Evolutionary conservation across 92 coral and sea anemone genomes (phyloP).

Genomic region (Metridium senile): DNA sequence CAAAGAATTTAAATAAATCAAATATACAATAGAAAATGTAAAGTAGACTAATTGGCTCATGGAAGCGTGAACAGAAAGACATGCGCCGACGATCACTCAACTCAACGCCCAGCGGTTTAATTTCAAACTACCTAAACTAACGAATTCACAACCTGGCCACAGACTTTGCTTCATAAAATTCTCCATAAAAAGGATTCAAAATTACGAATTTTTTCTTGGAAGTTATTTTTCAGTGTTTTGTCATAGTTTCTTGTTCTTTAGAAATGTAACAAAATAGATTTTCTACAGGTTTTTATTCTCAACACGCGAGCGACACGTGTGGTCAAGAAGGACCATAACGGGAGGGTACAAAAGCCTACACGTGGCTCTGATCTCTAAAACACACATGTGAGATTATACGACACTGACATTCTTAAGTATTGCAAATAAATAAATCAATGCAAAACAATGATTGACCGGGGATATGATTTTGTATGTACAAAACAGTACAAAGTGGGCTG

Average conservation of each 20-base stretch:
- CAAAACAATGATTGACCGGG: constrained; percentile 4
- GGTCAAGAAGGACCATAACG: not conserved
- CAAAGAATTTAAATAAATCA: constrained; percentile 34
- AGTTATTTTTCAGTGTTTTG: not conserved
- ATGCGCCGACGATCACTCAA: not conserved
- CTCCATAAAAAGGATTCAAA: too few relatives aligned
- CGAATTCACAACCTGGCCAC: too few relatives aligned
- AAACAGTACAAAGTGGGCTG: not conserved
- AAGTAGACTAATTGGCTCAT: constrained; percentile 12
- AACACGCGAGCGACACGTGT: constrained; percentile 13
- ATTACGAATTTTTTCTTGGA: too few relatives aligned
- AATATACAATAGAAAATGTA: constrained; percentile 34
- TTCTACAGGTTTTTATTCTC: not conserved
- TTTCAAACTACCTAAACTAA: too few relatives aligned
- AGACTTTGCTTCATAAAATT: too few relatives aligned
- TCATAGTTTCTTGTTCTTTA: not conserved
- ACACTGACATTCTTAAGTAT: not conserved
- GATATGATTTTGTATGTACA: not conserved
- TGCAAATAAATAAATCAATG: constrained; percentile 14
- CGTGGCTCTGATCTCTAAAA: not conserved
- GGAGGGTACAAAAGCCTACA: not conserved
- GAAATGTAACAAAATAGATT: not conserved
- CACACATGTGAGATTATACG: constrained; percentile 23
- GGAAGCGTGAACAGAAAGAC: constrained; percentile 11
- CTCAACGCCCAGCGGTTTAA: not conserved